phyloP scores from a whole-genome alignment of 2,888 invertebrate species.

The Meiosimyza platycephala region DNA sequence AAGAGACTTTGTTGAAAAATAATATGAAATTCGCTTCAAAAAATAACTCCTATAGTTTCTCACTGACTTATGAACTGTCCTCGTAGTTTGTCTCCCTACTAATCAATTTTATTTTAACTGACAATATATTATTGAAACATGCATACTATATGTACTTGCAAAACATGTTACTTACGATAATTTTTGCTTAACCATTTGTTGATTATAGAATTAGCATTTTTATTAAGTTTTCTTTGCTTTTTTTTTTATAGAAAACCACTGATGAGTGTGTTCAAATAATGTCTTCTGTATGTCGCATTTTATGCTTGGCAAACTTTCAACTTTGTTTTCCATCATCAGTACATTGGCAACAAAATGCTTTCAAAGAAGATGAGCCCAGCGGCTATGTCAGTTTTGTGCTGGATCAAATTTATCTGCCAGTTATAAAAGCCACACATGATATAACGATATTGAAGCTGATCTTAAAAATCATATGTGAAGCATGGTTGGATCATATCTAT shows the following conservation, averaged over 20 bases:
- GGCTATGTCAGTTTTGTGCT: constrained; percentile 78
- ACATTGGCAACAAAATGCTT: constrained; percentile 72
- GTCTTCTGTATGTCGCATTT: constrained; percentile 80
- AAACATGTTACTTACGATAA: too few species aligned
- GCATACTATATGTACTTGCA: too few species aligned
- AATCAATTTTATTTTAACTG: too few species aligned
- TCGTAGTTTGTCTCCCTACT: too few species aligned
- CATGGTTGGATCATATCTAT: constrained; percentile 89
- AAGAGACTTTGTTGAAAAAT: too few species aligned
- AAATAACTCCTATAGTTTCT: too few species aligned
- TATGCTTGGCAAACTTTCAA: constrained; percentile 82
- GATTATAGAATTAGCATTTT: too few species aligned
- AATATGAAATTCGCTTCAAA: too few species aligned
- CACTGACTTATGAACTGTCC: too few species aligned
- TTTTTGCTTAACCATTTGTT: too few species aligned
- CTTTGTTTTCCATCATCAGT: constrained; percentile 81
- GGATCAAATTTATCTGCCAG: constrained; percentile 82
- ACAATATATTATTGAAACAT: too few species aligned
- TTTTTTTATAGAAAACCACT: constrained; percentile 73
- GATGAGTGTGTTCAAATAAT: constrained; percentile 79
- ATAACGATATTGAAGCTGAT: constrained; percentile 80
- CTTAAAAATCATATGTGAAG: constrained; percentile 84
- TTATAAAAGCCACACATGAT: constrained; percentile 81
- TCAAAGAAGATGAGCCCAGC: constrained; percentile 56
- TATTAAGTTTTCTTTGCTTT: background rate